phyloP scores from a whole-genome alignment of 2,888 invertebrate species.

The Argyresthia goedartella region DNA sequence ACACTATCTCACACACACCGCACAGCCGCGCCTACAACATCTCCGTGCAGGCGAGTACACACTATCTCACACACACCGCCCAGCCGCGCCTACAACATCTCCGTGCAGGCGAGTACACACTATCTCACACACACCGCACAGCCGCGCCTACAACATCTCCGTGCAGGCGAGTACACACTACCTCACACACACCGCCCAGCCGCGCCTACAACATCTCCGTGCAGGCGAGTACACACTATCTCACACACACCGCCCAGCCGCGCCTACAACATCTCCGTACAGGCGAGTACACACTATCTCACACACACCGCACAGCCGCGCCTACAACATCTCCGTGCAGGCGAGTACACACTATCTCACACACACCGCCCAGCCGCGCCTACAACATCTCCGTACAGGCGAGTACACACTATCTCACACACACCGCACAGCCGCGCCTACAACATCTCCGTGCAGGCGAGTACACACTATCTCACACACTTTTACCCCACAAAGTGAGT shows the following conservation, averaged over 20 bases:
- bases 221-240: conserved; percentile 80
- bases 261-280: conserved; percentile 94
- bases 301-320: conserved; percentile 75
- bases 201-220: conserved; percentile 95
- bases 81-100: conserved; percentile 92
- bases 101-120: conserved; percentile 90
- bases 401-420: conserved; percentile 51
- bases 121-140: not conserved
- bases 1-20: not conserved
- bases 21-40: conserved; percentile 94
- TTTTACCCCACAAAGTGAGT: no score
- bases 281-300: conserved; percentile 77
- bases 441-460: conserved; percentile 93
- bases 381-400: conserved; percentile 96
- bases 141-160: conserved; percentile 92
- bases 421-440: conserved; percentile 87
- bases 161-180: conserved; percentile 87
- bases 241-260: conserved; percentile 76
- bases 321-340: conserved; percentile 95
- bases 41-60: conserved; percentile 91
- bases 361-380: conserved; percentile 81
- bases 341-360: conserved; percentile 73
- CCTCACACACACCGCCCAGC: conserved; percentile 70
- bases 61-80: conserved; percentile 54
- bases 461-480: conserved; percentile 54